Percentiles rank a stretch among this genome's conserved stretches.
phyloP scores from a whole-genome alignment of 2,888 invertebrate species.

The Metallyticus violacea region DNA sequence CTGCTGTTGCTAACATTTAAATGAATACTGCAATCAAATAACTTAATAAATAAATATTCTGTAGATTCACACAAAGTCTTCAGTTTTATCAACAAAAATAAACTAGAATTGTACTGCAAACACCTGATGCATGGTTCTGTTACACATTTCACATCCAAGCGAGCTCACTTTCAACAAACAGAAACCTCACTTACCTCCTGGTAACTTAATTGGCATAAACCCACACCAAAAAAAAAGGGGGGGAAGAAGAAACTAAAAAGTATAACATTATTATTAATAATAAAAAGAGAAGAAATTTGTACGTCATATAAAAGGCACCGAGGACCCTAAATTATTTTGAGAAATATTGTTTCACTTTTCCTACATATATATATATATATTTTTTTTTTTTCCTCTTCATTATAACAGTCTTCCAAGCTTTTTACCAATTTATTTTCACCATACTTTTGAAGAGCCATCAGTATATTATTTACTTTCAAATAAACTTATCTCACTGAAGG shows the following conservation, averaged over 20 bases:
- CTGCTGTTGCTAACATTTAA: too few species aligned
- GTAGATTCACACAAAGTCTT: too few species aligned
- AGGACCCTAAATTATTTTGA: constrained; percentile 21
- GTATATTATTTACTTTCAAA: neutral
- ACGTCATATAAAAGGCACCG: constrained; percentile 27
- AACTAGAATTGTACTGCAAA: neutral
- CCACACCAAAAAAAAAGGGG: neutral
- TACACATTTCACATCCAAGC: neutral
- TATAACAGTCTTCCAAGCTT: neutral
- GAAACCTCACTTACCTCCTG: constrained; percentile 13
- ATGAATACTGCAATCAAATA: too few species aligned
- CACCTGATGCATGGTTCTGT: neutral
- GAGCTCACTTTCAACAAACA: neutral
- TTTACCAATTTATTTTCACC: neutral
- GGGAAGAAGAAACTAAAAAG: neutral
- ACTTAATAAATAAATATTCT: too few species aligned
- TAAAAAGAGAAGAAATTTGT: constrained; percentile 23
- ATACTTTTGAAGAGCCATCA: neutral
- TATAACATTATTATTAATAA: neutral
- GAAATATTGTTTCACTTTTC: constrained; percentile 10
- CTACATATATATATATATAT: neutral
- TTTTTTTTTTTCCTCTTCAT: neutral
- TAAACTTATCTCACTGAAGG: neutral
- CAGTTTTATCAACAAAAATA: neutral
- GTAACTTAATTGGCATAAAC: constrained; percentile 10